Conservation (phyloP, 2,797 vertebrate species). For the Semotilus atromaculatus region DNA sequence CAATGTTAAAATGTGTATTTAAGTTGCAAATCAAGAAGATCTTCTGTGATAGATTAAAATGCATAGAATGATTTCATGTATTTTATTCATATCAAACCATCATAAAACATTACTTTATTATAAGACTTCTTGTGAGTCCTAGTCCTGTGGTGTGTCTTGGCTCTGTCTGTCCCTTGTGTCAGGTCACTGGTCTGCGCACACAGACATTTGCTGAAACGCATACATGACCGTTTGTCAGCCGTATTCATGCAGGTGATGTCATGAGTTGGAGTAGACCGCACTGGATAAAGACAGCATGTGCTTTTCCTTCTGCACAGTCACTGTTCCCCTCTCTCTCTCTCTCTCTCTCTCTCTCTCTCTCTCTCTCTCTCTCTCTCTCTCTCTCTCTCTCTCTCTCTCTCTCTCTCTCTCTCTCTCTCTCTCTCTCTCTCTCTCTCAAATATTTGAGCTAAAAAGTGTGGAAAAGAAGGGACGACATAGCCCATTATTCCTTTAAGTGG, state of each 20-base stretch:
- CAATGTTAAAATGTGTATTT: background rate
- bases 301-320: slow-evolving; percentile 59
- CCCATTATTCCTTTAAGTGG: slow-evolving; percentile 44
- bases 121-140: background rate
- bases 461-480: background rate
- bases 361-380: background rate
- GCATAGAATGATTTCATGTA: too few relatives aligned
- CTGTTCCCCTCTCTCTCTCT: slow-evolving; percentile 13
- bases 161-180: background rate
- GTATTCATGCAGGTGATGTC: slow-evolving; percentile 66
- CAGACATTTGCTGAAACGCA: background rate
- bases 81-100: background rate
- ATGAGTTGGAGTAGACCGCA: slow-evolving; percentile 46
- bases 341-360: background rate
- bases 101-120: slow-evolving; percentile 7
- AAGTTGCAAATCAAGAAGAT: background rate
- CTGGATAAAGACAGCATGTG: slow-evolving; percentile 62
- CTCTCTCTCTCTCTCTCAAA: background rate
- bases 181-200: slow-evolving; percentile 4
- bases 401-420: background rate
- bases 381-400: background rate
- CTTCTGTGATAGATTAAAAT: background rate
- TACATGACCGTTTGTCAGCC: background rate
- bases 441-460: background rate
- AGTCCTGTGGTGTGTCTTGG: background rate